phyloP scores from a whole-genome alignment of 2,797 vertebrate genomes.

The Staurois parvus region DNA sequence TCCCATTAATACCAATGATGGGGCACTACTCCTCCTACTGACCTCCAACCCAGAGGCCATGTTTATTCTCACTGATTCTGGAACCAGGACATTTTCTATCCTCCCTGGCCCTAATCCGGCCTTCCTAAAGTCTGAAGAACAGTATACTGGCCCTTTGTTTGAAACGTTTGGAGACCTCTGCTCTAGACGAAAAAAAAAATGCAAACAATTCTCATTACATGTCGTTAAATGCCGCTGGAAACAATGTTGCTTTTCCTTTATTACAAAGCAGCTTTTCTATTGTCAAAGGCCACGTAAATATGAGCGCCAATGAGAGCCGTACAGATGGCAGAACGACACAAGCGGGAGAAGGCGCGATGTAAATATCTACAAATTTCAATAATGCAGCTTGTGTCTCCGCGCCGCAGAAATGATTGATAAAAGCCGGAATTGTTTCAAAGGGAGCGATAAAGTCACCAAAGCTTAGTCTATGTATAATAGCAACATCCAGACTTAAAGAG shows the following conservation, averaged over 20 bases:
- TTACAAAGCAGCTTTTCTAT: not conserved
- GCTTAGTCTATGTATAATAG: not conserved
- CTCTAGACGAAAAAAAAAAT: too few species aligned
- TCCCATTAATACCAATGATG: too few species aligned
- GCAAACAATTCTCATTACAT: too few species aligned
- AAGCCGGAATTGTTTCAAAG: not conserved
- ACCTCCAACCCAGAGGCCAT: too few species aligned
- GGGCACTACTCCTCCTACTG: too few species aligned
- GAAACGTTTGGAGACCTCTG: too few species aligned
- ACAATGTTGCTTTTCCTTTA: conserved; percentile 5
- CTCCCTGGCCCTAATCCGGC: too few species aligned
- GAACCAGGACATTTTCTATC: too few species aligned
- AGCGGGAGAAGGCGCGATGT: not conserved
- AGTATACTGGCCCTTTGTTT: too few species aligned
- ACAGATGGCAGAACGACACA: not conserved
- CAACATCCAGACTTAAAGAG: not conserved
- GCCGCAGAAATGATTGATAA: not conserved
- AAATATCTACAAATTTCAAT: not conserved
- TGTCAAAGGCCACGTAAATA: not conserved
- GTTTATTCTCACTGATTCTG: too few species aligned
- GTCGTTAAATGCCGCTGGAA: not conserved
- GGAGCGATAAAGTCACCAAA: not conserved
- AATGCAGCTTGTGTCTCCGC: not conserved
- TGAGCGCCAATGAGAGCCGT: not conserved
- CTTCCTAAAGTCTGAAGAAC: too few species aligned